Conservation (phyloP, 2,797 vertebrate genomes). For the Ptychobarbus kaznakovi region DNA sequence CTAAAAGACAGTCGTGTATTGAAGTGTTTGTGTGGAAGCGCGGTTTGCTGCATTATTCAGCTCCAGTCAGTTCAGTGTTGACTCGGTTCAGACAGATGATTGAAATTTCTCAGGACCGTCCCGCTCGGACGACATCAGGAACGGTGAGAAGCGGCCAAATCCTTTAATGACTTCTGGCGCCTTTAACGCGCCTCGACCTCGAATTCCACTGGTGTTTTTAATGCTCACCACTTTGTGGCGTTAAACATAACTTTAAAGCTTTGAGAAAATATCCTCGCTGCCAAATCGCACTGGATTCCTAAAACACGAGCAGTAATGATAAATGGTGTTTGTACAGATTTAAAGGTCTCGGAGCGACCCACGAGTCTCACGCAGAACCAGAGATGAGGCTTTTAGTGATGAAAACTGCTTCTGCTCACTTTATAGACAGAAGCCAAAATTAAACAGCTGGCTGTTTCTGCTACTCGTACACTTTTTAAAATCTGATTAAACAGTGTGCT, state of each 20-base stretch:
- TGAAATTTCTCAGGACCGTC: not conserved
- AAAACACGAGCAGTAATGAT: constrained; percentile 49
- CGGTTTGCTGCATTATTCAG: no score
- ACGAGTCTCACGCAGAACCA: not conserved
- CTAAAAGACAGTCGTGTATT: no score
- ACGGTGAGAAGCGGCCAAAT: constrained; percentile 23
- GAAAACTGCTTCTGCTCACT: not conserved
- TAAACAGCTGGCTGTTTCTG: not conserved
- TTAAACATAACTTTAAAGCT: constrained; percentile 48
- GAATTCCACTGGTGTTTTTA: constrained; percentile 47
- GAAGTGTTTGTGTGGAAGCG: no score
- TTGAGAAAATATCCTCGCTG: constrained; percentile 51
- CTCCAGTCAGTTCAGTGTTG: not conserved
- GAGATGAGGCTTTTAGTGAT: not conserved
- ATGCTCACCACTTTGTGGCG: constrained; percentile 50
- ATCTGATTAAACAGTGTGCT: not conserved
- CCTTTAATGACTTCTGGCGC: constrained; percentile 49
- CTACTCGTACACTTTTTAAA: not conserved
- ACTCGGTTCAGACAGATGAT: not conserved
- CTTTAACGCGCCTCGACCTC: not conserved
- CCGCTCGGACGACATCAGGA: constrained; percentile 13
- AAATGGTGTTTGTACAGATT: constrained; percentile 56
- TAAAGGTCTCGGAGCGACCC: not conserved
- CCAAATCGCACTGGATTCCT: constrained; percentile 44
- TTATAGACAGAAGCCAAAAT: not conserved